Base-by-base conservation (phyloP, 2,888 invertebrate species). In the Cryptus armator region DNA sequence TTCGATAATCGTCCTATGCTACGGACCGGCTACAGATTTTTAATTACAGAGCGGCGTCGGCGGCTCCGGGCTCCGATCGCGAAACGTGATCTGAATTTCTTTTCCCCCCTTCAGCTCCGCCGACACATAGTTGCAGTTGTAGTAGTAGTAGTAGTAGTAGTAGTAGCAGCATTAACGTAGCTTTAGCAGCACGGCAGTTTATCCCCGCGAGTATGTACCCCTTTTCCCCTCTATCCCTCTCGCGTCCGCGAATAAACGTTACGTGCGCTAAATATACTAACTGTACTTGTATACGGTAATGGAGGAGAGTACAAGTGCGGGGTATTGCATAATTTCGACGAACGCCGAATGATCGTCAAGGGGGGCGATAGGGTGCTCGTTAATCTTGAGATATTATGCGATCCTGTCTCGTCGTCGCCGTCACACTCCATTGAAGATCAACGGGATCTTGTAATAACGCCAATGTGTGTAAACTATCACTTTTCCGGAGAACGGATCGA, bases 11-110 rank as follows among this genome's bases (percentile, higher is more conserved):
- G 66, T 76, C n/a, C 51, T 1, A 43, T 32, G 37, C 66, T 48
- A 29, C 51, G 48, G 51, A 66, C 51, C 37, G 43, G 76, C 66
- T n/a, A 53, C 78, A 71, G 62, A 76, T 84, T 85, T 87, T 86
- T 87, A 87, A 87, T 86, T 86, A 85, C 86, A 87, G 84, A 77
- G 81, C 86, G 86, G 86, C 44, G 53, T 70, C 78, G 68, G 68
- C 71, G 76, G 48, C 53, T 64, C 46, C 43, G 76, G 48, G 64
- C 53, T 44, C 37, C 82, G 67, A 66, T 66, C 78, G 64, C 71
- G 66, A 72, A 78, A 83, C 83, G 83, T 83, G 78, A 71, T 79
- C 83, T 72, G 78, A 78, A 83, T 83, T 74, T 82, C 76, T 71
- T 76, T 37, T 64, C 66, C 53, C 70, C 64, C 53, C 48, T 43